A percentile compares a stretch with the other conserved stretches of the same genome.
phyloP scores from a whole-genome alignment of 2,113 vertebrate species.

The Indicator maculatus region DNA sequence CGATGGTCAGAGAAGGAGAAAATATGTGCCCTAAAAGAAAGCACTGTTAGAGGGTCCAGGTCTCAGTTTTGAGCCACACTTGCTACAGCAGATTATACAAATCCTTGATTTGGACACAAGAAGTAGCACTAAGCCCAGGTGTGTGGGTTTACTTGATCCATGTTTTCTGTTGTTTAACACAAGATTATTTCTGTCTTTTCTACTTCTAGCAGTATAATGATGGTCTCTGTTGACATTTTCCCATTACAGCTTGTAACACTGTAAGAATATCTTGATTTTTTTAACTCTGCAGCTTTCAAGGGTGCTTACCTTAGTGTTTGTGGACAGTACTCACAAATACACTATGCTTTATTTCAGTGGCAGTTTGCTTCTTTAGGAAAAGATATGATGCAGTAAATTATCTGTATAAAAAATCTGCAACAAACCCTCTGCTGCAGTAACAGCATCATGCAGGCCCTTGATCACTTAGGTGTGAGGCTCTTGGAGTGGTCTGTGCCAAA shows the following conservation, averaged over 20 bases:
- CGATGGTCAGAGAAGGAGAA: neutral
- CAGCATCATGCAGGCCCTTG: neutral
- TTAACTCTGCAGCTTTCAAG: constrained; percentile 11
- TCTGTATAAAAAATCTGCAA: neutral
- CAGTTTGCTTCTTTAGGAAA: constrained; percentile 1
- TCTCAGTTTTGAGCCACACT: neutral
- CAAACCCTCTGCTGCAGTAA: fast-evolving
- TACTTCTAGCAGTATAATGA: neutral
- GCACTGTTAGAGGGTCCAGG: neutral
- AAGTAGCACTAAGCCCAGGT: neutral
- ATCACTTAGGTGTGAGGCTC: neutral
- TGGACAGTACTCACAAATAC: neutral
- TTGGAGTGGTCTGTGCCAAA: constrained; percentile 2
- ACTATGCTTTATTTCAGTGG: neutral
- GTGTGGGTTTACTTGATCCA: neutral
- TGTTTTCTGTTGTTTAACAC: neutral
- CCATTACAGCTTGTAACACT: neutral
- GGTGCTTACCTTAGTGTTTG: neutral
- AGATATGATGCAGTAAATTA: constrained; percentile 34
- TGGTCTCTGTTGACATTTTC: neutral
- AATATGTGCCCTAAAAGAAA: neutral
- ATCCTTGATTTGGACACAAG: neutral
- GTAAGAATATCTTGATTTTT: constrained; percentile 40
- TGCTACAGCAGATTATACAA: neutral
- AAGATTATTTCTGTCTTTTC: neutral